Evolutionary conservation across 2,888 invertebrate species (phyloP), one percentile per base, ranked within the genome.

Genomic region (Acanthosoma haemorrhoidale): DNA sequence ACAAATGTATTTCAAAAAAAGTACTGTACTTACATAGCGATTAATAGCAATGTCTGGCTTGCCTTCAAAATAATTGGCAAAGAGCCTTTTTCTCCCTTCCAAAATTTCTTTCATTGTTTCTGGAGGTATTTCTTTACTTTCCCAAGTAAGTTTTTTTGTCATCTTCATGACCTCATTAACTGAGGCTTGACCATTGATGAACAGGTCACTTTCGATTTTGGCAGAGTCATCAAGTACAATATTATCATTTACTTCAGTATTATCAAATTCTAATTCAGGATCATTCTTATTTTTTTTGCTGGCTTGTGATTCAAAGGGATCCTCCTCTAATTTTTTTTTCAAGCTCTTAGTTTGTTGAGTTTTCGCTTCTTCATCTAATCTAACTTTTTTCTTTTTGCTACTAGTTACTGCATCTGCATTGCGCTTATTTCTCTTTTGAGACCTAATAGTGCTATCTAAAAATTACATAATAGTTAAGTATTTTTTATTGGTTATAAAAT

Each of bases 21-120:
- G 9, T 32, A 32, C 4, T 32, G 32, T 6, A 51, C 51, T 51
- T 25, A 51, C 51, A 51, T 6, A 51, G 18, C 51, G 51, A n/a
- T 51, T 25, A 25, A 51, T 1, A 25, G 25, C n/a, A n/a, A 51
- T 51, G 5, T 25, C 51, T 25, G 51, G 13, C n/a, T 51, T 51
- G 51, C 51, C 51, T 51, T 51, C 51, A 51, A 51, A 51, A 51
- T 51, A 51, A 51, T 25, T 51, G 5, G 25, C 13, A 51, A 51
- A 51, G 13, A 51, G 25, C 29, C 29, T 51, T 51, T 51, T 6
- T 11, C 51, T 51, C 29, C 51, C 51, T 51, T 25, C 51, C 29
- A 25, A 25, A 25, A 51, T 13, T 51, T 51, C 29, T 25, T 25
- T 51, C n/a, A 51, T n/a, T 6, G 8, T 18, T 25, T 51, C 51